Conservation (phyloP, 2,113 vertebrate genomes). For the Corythaeola cristata region DNA sequence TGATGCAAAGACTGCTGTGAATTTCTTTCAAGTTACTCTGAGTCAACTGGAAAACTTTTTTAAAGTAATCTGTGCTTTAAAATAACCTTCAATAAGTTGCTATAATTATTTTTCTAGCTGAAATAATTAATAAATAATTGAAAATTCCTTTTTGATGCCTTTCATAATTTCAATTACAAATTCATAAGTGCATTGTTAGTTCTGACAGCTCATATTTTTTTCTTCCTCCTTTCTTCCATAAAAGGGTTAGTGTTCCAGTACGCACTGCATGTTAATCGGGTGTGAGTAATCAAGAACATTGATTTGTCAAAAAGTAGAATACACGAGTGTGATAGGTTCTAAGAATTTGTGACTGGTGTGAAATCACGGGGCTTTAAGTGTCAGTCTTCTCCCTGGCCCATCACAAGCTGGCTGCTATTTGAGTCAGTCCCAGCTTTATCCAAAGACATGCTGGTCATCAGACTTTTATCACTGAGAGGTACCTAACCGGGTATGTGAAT, state of each 20-base stretch:
- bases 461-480: not conserved
- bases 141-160: not conserved
- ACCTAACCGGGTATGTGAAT: not conserved
- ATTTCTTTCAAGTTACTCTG: not conserved
- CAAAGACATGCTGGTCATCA: not conserved
- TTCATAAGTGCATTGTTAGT: constrained; percentile 27
- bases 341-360: not conserved
- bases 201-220: not conserved
- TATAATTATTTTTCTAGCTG: constrained; percentile 37
- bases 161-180: constrained; percentile 39
- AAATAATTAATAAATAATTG: constrained; percentile 65
- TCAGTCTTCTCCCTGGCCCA: not conserved
- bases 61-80: not conserved
- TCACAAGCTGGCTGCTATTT: not conserved
- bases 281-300: not conserved
- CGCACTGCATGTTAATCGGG: constrained; percentile 1
- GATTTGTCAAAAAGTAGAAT: constrained; percentile 3
- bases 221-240: not conserved
- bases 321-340: not conserved
- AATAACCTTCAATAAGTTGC: not conserved
- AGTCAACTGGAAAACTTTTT: not conserved
- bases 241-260: not conserved
- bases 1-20: not conserved
- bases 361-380: not conserved
- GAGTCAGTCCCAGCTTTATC: not conserved